Evolutionary conservation across 2,888 invertebrate genomes (phyloP).

Genomic region (Philereme transversata): DNA sequence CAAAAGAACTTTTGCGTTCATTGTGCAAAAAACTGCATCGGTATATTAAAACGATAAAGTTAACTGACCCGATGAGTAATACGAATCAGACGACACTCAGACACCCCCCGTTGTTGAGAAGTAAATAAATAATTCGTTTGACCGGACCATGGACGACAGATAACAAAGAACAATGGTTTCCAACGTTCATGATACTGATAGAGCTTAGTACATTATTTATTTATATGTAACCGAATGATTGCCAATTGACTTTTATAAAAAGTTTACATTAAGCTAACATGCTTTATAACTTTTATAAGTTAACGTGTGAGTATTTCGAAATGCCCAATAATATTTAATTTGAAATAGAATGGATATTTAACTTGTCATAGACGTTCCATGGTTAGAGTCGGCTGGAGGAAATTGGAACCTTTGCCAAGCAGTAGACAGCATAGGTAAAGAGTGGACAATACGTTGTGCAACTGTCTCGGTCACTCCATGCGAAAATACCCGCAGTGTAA

Average conservation of each 20-base stretch:
- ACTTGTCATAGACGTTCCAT: too few relatives aligned
- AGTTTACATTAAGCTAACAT: neutral
- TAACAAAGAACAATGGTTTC: slow-evolving; percentile 47
- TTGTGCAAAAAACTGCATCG: slow-evolving; percentile 19
- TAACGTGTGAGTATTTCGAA: too few relatives aligned
- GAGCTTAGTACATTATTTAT: neutral
- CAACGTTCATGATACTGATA: slow-evolving; percentile 3
- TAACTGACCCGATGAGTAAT: slow-evolving; percentile 66
- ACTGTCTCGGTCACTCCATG: too few relatives aligned
- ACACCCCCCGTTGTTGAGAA: slow-evolving; percentile 48
- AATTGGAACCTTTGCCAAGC: too few relatives aligned
- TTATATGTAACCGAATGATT: neutral
- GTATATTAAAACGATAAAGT: slow-evolving; percentile 47
- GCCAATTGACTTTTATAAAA: neutral
- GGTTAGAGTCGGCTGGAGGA: too few relatives aligned
- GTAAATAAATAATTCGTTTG: slow-evolving; percentile 52
- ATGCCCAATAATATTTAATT: too few relatives aligned
- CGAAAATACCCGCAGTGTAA: too few relatives aligned
- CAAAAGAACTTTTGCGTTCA: slow-evolving; percentile 18
- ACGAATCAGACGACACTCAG: slow-evolving; percentile 54
- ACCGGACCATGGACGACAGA: slow-evolving; percentile 40
- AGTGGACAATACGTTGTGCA: too few relatives aligned
- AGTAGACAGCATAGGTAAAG: too few relatives aligned
- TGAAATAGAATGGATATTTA: too few relatives aligned
- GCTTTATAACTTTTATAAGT: too few relatives aligned